These are phyloP conservation scores for Tipula unca DNA, from an alignment of 2,888 invertebrate genomes.

Conservation along the genomic window DNA sequence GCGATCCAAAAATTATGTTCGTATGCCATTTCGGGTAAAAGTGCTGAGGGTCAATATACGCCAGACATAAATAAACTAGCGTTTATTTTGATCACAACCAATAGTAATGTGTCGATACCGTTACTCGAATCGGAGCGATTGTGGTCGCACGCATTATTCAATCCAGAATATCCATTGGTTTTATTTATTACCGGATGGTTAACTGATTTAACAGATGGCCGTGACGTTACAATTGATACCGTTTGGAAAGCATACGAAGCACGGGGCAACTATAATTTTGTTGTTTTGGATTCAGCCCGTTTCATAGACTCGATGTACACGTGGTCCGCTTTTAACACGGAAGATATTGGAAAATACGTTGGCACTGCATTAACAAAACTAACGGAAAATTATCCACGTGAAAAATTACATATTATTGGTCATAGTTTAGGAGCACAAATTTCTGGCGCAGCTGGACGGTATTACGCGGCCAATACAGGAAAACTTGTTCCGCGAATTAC, in stretches of 20 bases:
- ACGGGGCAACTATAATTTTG: constrained; percentile 31
- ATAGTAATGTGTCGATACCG: neutral
- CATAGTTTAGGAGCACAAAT: constrained; percentile 40
- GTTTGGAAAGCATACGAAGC: constrained; percentile 36
- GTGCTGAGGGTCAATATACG: neutral
- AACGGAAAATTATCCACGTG: neutral
- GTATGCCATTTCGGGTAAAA: neutral
- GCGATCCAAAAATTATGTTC: neutral
- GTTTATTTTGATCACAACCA: neutral
- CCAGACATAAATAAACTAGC: neutral
- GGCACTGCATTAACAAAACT: neutral
- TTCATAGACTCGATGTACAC: neutral
- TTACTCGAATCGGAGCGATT: neutral
- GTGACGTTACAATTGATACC: constrained; percentile 30
- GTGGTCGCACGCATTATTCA: neutral
- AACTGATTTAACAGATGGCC: constrained; percentile 28
- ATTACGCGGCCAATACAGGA: constrained; percentile 32
- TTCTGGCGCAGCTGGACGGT: constrained; percentile 35
- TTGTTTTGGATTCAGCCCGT: neutral
- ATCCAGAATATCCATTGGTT: neutral
- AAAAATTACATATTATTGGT: constrained; percentile 26
- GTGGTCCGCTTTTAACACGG: neutral
- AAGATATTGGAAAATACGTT: neutral
- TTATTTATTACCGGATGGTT: neutral
- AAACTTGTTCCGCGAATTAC: constrained; percentile 35